These are phyloP conservation scores for Lottia gigantea DNA, from an alignment of 2,888 invertebrate genomes.

Conservation along the genomic window DNA sequence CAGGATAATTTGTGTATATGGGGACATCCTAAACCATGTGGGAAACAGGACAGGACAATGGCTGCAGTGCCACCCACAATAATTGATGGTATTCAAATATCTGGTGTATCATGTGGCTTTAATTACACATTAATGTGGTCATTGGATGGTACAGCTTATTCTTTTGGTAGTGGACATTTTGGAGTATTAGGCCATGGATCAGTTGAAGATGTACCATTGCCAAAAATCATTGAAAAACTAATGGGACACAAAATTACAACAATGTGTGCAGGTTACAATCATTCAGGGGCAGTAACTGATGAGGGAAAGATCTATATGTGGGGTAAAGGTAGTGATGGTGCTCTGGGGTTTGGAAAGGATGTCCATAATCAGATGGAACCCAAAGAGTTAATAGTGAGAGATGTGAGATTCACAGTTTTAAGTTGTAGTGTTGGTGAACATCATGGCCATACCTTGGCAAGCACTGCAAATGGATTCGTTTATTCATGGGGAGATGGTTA, in stretches of 20 bases:
- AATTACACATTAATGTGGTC: conserved; percentile 51
- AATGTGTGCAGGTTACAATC: conserved; percentile 46
- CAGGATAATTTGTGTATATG: conserved; percentile 42
- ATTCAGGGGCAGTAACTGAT: conserved; percentile 40
- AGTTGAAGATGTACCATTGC: conserved; percentile 28
- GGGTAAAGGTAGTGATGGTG: conserved; percentile 43
- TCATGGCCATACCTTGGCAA: conserved; percentile 48
- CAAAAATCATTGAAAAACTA: conserved; percentile 30
- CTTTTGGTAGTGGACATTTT: conserved; percentile 49
- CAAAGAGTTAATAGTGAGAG: conserved; percentile 15
- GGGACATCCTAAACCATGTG: conserved; percentile 50
- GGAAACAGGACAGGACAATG: conserved; percentile 24
- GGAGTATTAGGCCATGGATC: conserved; percentile 49
- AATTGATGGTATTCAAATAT: conserved; percentile 27
- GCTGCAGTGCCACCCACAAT: conserved; percentile 27
- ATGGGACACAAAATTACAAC: conserved; percentile 19
- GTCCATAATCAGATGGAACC: conserved; percentile 23
- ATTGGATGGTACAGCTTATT: conserved; percentile 38
- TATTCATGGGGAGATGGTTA: conserved; percentile 51
- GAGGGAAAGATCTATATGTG: conserved; percentile 42
- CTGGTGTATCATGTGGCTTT: conserved; percentile 47
- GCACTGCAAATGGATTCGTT: conserved; percentile 35
- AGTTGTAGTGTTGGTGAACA: conserved; percentile 56
- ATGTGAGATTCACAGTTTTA: conserved; percentile 33
- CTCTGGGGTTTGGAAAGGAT: conserved; percentile 37